Base-by-base conservation (phyloP, 1,140 invertebrate species). In the Camponotus floridanus region DNA sequence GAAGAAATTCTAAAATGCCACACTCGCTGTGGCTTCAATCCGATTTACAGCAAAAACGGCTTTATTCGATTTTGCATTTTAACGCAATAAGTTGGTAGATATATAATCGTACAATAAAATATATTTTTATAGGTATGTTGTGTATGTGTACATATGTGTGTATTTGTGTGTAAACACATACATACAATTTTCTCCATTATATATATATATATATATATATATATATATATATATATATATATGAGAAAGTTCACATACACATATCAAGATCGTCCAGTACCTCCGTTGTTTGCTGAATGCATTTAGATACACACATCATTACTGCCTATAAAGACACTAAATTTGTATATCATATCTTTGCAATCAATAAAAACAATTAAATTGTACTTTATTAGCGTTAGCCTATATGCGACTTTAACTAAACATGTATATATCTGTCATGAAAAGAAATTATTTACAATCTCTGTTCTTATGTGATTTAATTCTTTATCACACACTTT, bases 31-130 rank as follows among this genome's bases (percentile, higher is more conserved):
- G 26, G 36, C 55, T 13, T 74, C 45, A n/a, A 88, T 26, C 42
- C 76, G 31, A 33, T 33, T 74, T 33, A 79, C 31, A 68, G 76
- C 33, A 64, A 15, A 88, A 88, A 89, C 70, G 61, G 57, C 48
- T 71, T 6, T 67, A 11, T 8, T 59, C 67, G 39, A 36, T 9
- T 67, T n/a, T 15, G 62, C 55, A 9, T 51, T 9, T 15, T 51
- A 57, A 70, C 48, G 51, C 65, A 48, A 62, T 9, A n/a, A n/a
- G n/a, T 70, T 68, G 33, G 8, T 80, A 68, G 36, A 88, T 61
- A 80, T 70, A 71, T 67, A 80, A 88, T 76, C 74, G 88, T 88
- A 86, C 39, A 81, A 76, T 42, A 59, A 76, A 48, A 73, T 26
- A 79, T 90, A 73, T 65, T 67, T 85, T 76, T 45, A 59, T 85